Evolutionary conservation across 2,113 vertebrate genomes (phyloP).

Genomic region (Gallinago undulata): DNA sequence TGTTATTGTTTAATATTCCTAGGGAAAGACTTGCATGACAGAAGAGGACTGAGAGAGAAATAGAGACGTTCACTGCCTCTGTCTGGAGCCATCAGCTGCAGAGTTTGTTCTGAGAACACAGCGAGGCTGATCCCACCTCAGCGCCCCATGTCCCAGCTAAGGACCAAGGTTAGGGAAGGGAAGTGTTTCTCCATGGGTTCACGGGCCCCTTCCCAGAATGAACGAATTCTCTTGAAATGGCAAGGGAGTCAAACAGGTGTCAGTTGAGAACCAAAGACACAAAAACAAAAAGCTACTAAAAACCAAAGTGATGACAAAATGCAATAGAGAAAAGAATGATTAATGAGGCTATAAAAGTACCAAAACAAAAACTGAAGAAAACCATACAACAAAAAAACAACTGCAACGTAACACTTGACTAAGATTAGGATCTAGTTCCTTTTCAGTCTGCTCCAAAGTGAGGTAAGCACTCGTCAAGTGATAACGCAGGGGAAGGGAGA

Average conservation of each 20-base stretch:
- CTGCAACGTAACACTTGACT: slow-evolving; percentile 39
- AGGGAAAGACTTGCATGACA: neutral
- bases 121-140: neutral
- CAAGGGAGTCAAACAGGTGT: slow-evolving; percentile 18
- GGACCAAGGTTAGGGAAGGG: neutral
- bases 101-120: neutral
- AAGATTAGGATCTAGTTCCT: slow-evolving; percentile 59
- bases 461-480: neutral
- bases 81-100: neutral
- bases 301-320: slow-evolving; percentile 37
- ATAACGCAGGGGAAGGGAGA: slow-evolving; percentile 11
- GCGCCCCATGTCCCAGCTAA: neutral
- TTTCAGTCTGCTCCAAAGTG: slow-evolving; percentile 80
- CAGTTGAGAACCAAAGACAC: slow-evolving; percentile 46
- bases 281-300: slow-evolving; percentile 21
- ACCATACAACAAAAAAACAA: slow-evolving; percentile 18
- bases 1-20: neutral
- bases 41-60: neutral
- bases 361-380: slow-evolving; percentile 52
- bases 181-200: neutral
- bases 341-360: slow-evolving; percentile 43
- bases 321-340: slow-evolving; percentile 52
- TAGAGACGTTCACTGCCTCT: neutral
- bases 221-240: slow-evolving; percentile 32
- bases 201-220: neutral